phyloP scores from a whole-genome alignment of 1,140 invertebrate species.

The Magallana gigas region DNA sequence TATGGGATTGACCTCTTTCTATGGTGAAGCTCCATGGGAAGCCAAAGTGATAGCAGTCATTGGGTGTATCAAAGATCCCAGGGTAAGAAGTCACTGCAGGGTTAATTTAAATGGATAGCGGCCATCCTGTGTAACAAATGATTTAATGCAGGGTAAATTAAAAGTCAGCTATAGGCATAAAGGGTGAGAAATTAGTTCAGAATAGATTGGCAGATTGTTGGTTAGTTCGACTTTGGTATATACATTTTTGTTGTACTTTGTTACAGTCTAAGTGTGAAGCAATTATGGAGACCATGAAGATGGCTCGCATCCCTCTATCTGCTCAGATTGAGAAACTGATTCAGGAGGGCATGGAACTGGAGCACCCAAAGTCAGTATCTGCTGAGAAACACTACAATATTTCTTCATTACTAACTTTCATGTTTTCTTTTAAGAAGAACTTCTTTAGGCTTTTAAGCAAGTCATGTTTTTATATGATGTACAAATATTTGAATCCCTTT shows the following conservation, averaged over 20 bases:
- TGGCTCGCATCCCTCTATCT: slow-evolving; percentile 72
- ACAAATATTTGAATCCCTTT: too few species aligned
- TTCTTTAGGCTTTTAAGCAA: too few species aligned
- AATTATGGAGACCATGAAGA: slow-evolving; percentile 70
- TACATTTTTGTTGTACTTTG: not conserved
- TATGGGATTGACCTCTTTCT: slow-evolving; percentile 61
- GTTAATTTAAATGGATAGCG: too few species aligned
- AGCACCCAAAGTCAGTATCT: slow-evolving; percentile 68
- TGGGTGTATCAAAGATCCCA: slow-evolving; percentile 66
- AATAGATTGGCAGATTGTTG: too few species aligned
- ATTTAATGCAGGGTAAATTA: not conserved
- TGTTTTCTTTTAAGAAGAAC: too few species aligned
- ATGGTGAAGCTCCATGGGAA: slow-evolving; percentile 70
- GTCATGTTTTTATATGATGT: too few species aligned
- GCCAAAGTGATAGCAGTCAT: slow-evolving; percentile 72
- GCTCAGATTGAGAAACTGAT: slow-evolving; percentile 66
- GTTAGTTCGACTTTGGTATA: not conserved
- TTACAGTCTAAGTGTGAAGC: slow-evolving; percentile 71
- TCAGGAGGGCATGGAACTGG: slow-evolving; percentile 63
- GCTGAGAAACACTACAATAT: too few species aligned
- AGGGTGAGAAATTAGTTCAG: too few species aligned
- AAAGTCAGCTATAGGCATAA: not conserved
- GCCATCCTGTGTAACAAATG: not conserved
- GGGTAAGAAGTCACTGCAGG: slow-evolving; percentile 54
- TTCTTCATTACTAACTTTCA: too few species aligned